These are phyloP conservation scores for Euphonia xanthogaster DNA, from an alignment of 2,797 vertebrate species.

Conservation along the genomic window DNA sequence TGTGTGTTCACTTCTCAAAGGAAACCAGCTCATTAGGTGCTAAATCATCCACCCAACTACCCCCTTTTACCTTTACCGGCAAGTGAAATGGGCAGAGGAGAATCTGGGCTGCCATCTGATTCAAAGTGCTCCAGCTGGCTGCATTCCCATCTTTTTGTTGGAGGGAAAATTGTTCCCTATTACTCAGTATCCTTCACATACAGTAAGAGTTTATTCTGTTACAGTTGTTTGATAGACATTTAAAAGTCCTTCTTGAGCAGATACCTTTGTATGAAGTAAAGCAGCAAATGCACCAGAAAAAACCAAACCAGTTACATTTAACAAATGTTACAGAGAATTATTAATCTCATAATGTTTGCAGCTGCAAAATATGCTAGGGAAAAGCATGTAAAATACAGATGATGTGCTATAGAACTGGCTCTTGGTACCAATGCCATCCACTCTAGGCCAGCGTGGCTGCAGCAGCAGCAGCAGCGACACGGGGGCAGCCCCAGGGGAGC, in stretches of 20 bases:
- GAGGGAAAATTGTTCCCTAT: background rate
- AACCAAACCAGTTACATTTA: background rate
- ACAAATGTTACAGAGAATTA: background rate
- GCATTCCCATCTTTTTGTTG: background rate
- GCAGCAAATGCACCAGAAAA: background rate
- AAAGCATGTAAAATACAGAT: background rate
- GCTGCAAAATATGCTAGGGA: background rate
- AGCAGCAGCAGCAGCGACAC: background rate
- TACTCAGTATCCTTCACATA: background rate
- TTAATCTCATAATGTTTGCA: background rate
- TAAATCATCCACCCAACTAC: background rate
- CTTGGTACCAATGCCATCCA: background rate
- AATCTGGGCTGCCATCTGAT: background rate
- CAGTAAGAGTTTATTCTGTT: background rate
- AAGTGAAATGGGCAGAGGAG: background rate
- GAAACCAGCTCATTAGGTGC: background rate
- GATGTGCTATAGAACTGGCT: background rate
- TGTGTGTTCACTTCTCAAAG: background rate
- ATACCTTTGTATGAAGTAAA: background rate
- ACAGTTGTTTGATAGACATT: background rate
- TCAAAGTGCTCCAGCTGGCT: background rate
- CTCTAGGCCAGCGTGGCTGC: background rate
- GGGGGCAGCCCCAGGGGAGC: background rate
- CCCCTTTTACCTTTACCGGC: background rate
- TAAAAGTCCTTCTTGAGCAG: background rate